These are phyloP conservation scores for Microctenopoma stevenorrisi DNA, from an alignment of 2,797 vertebrate genomes.

Conservation along the genomic window DNA sequence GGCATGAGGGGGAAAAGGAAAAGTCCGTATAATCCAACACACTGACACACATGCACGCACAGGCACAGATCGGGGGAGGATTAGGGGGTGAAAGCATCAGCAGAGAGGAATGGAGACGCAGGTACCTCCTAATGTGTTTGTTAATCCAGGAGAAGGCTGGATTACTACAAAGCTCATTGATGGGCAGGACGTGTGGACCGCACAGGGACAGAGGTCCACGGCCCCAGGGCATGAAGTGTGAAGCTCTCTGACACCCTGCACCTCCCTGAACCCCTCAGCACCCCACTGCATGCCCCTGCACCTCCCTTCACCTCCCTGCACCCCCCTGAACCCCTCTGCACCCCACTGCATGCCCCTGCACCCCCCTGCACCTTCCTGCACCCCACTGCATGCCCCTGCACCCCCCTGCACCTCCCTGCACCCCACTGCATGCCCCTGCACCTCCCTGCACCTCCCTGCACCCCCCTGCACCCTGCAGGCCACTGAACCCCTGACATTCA, in stretches of 20 bases:
- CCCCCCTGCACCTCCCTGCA: no score
- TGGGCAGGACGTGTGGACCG: constrained; percentile 4
- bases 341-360: no score
- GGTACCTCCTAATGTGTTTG: constrained; percentile 66
- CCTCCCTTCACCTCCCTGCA: no score
- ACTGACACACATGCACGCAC: constrained; percentile 45
- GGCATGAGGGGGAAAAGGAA: constrained; percentile 12
- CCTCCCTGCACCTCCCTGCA: no score
- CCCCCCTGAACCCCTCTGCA: no score
- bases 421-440: no score
- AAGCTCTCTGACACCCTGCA: no score
- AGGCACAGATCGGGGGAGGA: constrained; percentile 37
- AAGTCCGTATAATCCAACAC: constrained; percentile 69
- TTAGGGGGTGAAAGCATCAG: constrained; percentile 56
- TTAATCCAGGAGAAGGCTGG: constrained; percentile 61
- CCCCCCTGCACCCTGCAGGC: background rate
- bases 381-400: background rate
- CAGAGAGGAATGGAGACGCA: constrained; percentile 49
- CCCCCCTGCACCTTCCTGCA: no score
- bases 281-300: no score
- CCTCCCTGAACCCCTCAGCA: no score
- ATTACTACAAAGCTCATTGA: constrained; percentile 44
- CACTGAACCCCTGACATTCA: constrained; percentile 3
- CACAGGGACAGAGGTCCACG: background rate
- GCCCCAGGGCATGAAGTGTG: no score